Base-by-base conservation (phyloP, 2,888 invertebrate genomes). In the Cheilosia vernalis region DNA sequence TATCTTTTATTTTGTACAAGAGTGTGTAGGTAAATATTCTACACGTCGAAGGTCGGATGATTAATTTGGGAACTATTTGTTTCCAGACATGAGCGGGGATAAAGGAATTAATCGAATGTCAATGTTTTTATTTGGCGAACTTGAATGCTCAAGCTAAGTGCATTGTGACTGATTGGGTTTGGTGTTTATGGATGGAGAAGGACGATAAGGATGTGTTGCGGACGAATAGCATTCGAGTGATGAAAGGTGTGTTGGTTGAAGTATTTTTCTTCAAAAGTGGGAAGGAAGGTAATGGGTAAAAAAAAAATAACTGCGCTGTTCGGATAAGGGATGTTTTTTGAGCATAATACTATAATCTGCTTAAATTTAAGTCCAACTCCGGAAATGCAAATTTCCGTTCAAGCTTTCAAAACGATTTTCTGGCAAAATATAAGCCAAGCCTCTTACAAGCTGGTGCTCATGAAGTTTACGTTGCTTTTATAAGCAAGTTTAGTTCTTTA, bases 31-130 rank as follows among this genome's bases (percentile, higher is more conserved):
- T 24, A 49, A 33, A 21, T 10, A 27, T 13, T 64, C 13, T 19
- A 2, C 19, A 13, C 7, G n/a, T 19, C 51, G 4, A 53, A 49
- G 24, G 24, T 51, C n/a, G 19, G 40, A 24, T 72, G 61, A 73
- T 55, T 55, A 33, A 63, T 63, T 44, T 49, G 21, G n/a, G 30
- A 30, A 6, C 30, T 17, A 61, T 61, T 61, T 17, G 17, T 61
- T 40, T 53, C 13, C 10, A 44, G 44, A 19, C 61, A 27, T 33
- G 13, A 15, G 15, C 24, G 0, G 40, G 33, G 37, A 21, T 24
- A 53, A 63, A 53, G 9, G 33, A 53, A 61, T 73, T 55, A 30
- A 63, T 63, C 24, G 66, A 66, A 40, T 66, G 66, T 37, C 40
- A 17, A 27, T 13, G 21, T 37, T 6, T 33, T 19, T 33, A 19